These are phyloP conservation scores for Meloe dianella DNA, from an alignment of 2,888 invertebrate species.

Conservation along the genomic window DNA sequence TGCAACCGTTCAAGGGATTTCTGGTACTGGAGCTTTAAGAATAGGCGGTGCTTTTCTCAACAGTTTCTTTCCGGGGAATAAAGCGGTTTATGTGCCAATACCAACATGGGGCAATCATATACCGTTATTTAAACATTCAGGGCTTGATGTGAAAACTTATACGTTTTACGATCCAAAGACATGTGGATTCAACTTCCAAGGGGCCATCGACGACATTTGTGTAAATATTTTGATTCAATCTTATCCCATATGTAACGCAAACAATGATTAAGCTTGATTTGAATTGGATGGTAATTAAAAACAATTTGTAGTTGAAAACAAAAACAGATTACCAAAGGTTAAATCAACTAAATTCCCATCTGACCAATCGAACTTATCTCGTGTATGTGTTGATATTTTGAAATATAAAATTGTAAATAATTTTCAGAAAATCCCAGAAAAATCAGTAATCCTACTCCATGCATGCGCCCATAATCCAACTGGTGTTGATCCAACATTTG, in stretches of 20 bases:
- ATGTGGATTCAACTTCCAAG: conserved; percentile 91
- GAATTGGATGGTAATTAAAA: neutral
- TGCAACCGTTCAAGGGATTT: conserved; percentile 85
- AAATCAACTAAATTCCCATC: neutral
- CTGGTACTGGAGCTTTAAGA: conserved; percentile 96
- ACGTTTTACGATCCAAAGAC: conserved; percentile 93
- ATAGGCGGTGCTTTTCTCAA: conserved; percentile 89
- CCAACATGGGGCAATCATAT: conserved; percentile 99
- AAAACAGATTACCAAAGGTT: neutral
- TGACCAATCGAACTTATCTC: neutral
- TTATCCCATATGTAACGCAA: neutral
- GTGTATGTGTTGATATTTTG: neutral
- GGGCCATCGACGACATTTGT: conserved; percentile 85
- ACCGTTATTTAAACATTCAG: conserved; percentile 90
- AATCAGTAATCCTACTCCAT: conserved; percentile 88
- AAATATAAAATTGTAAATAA: neutral
- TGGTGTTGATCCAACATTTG: conserved; percentile 86
- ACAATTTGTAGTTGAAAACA: neutral
- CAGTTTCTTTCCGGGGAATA: conserved; percentile 78
- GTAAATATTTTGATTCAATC: conserved; percentile 65
- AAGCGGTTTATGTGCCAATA: conserved; percentile 85
- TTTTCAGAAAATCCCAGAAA: conserved; percentile 88
- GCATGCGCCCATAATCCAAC: conserved; percentile 99
- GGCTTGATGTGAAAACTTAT: conserved; percentile 86
- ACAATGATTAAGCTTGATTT: conserved; percentile 14